phyloP scores from a whole-genome alignment of 2,888 invertebrate genomes.

The Hirudinaria manillensis region DNA sequence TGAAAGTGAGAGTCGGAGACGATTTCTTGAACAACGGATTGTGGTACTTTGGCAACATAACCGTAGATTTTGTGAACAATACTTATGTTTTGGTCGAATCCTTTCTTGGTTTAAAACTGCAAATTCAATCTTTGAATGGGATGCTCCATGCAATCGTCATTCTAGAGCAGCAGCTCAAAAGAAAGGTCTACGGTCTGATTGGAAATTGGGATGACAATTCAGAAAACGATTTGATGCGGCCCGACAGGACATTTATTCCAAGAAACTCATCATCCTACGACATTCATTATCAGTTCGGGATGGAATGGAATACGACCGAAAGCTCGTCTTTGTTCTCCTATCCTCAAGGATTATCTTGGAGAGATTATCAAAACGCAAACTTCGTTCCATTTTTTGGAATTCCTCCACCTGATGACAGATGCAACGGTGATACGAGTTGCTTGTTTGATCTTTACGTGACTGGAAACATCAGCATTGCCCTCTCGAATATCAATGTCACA shows the following conservation, averaged over 20 bases:
- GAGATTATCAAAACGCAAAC: slow-evolving; percentile 24
- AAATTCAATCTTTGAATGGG: slow-evolving; percentile 6
- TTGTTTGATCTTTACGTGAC: slow-evolving; percentile 23
- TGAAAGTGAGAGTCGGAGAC: slow-evolving; percentile 8
- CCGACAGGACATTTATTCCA: slow-evolving; percentile 20
- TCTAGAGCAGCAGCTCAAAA: slow-evolving; percentile 10
- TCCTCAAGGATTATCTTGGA: slow-evolving; percentile 20
- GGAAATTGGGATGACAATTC: slow-evolving; percentile 32
- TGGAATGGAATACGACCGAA: slow-evolving; percentile 16
- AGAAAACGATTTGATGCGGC: slow-evolving; percentile 29
- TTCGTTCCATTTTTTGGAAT: slow-evolving; percentile 24
- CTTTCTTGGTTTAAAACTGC: background rate
- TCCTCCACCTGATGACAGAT: background rate
- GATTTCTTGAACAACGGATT: background rate
- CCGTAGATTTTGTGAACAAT: background rate
- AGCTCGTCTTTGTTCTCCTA: slow-evolving; percentile 16
- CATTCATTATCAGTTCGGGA: slow-evolving; percentile 29
- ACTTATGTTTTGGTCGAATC: background rate
- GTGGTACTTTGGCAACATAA: slow-evolving; percentile 9
- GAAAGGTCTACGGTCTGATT: slow-evolving; percentile 23
- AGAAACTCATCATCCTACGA: slow-evolving; percentile 8
- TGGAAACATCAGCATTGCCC: slow-evolving; percentile 7
- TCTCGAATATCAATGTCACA: slow-evolving; percentile 8
- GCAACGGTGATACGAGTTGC: slow-evolving; percentile 18
- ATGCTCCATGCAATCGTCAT: slow-evolving; percentile 13